Conservation (phyloP, 2,797 vertebrate genomes). For the Sternotherus odoratus region DNA sequence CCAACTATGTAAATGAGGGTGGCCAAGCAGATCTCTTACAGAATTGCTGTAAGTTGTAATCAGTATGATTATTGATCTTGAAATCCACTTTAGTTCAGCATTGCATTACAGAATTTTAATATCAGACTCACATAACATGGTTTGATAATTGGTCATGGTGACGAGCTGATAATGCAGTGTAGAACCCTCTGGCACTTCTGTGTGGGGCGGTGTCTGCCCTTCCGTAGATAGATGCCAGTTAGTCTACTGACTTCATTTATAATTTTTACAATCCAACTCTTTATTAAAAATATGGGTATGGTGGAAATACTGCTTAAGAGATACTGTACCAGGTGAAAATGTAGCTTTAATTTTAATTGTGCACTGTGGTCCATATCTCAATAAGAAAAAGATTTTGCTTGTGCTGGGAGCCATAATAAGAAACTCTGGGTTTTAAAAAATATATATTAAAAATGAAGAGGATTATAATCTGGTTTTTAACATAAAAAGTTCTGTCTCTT, state of each 20-base stretch:
- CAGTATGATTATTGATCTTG: neutral
- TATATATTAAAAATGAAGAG: neutral
- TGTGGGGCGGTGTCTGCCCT: neutral
- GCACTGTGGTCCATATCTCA: neutral
- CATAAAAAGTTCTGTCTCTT: neutral
- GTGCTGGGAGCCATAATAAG: neutral
- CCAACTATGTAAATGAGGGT: neutral
- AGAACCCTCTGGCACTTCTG: neutral
- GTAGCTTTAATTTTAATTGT: neutral
- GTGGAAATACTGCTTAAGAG: neutral
- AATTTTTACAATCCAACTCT: neutral
- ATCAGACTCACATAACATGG: neutral
- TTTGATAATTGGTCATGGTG: neutral
- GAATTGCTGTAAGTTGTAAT: neutral
- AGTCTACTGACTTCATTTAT: neutral
- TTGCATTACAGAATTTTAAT: neutral
- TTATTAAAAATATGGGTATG: neutral
- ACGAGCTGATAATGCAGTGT: neutral
- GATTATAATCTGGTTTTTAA: neutral
- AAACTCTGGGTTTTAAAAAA: neutral
- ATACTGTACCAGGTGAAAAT: neutral
- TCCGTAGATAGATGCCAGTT: neutral
- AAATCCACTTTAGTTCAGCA: neutral
- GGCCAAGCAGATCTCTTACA: neutral
- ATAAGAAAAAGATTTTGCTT: neutral